phyloP scores from a whole-genome alignment of 2,888 invertebrate species.

The Eilema caniola region DNA sequence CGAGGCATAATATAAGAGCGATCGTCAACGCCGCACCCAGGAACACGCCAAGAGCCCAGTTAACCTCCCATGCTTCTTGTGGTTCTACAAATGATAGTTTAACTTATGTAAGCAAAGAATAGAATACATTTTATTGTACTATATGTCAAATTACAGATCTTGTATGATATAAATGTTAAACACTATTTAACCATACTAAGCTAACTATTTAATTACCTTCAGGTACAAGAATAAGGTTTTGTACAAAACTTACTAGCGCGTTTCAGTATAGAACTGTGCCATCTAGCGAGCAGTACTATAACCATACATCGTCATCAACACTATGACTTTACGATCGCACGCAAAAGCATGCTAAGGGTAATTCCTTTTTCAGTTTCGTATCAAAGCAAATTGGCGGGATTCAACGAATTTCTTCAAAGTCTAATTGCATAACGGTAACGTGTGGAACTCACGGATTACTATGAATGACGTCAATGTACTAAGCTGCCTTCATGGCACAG shows the following conservation, averaged over 20 bases:
- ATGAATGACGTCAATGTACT: background rate
- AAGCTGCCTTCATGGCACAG: slow-evolving; percentile 52
- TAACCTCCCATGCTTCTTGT: slow-evolving; percentile 81
- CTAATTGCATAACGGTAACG: background rate
- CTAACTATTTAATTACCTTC: no score
- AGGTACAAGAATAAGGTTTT: no score
- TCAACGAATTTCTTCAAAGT: background rate
- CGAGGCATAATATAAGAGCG: slow-evolving; percentile 89
- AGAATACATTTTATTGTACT: background rate
- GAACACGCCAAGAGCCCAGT: slow-evolving; percentile 88
- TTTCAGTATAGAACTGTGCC: no score
- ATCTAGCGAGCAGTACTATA: no score
- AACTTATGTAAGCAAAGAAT: background rate
- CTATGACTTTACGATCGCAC: background rate
- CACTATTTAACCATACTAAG: no score
- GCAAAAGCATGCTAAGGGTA: background rate
- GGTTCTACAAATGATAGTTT: slow-evolving; percentile 63
- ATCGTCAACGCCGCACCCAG: slow-evolving; percentile 90
- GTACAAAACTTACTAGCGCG: no score
- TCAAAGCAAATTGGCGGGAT: background rate
- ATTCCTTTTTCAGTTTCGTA: background rate
- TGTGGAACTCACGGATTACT: background rate
- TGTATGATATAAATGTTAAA: no score
- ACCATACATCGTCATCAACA: background rate
- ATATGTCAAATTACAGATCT: no score